Base-by-base conservation (phyloP, 2,888 invertebrate species). In the Lasius fuliginosus region DNA sequence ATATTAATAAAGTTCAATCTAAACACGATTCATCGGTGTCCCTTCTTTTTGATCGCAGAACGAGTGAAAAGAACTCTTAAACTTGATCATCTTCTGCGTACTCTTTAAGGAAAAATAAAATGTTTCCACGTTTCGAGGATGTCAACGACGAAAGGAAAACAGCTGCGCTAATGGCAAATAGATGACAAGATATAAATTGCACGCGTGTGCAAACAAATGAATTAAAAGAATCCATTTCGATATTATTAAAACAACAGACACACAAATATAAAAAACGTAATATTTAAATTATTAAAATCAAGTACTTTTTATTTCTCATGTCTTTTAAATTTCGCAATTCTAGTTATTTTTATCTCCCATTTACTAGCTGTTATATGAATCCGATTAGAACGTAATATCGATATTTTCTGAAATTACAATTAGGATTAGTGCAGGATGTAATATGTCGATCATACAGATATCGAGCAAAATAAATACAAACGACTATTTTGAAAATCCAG, bases 1-100 rank as follows among this genome's bases (percentile, higher is more conserved):
- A 90, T 92, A 91, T 92, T 92, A 92, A 90, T 91, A 91, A 92
- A 92, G 91, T 92, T 92, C 83, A 69, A 83, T 36, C 76, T 58
- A 74, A 74, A 74, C n/a, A 65, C 83, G 69, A 75, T 58, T 56
- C 56, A 75, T 79, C 83, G 83, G 74, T 85, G 82, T 81, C 76
- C 69, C 79, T 86, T 86, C 86, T 85, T 46, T 79, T 27, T 1
- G 11, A 1, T 62, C 85, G 83, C 62, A 56, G 12, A 46, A 82
- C 73, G 67, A 73, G 53, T 71, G 58, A 36, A 36, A 36, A 85
- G 53, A 84, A 85, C 84, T 87, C 84, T 90, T 88, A 88, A 88
- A 90, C 83, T 79, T 91, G n/a, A 81, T 33, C 46, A 60, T 46
- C 60, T 62, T 56, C 18, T 23, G 46, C 5, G 0, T 84, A 79